Conservation (phyloP, 2,888 invertebrate species). For the Thereva unica region DNA sequence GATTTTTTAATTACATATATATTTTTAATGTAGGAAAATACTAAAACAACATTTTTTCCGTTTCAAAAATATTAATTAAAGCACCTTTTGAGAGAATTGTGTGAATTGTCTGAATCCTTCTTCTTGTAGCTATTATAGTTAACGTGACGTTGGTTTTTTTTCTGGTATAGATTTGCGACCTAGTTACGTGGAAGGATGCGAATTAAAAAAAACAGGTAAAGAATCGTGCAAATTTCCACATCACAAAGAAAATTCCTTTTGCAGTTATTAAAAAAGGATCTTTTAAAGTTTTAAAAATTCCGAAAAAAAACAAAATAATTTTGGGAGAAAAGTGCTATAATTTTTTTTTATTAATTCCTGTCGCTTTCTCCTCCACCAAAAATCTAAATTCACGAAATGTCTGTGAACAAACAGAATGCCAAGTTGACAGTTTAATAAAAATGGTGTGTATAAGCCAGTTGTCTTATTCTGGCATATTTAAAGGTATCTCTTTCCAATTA, state of each 20-base stretch:
- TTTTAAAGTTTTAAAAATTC: not conserved
- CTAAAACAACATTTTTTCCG: too few species aligned
- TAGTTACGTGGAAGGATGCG: conserved; percentile 30
- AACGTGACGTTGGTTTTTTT: conserved; percentile 20
- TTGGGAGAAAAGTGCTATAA: conserved; percentile 12
- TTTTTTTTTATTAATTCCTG: conserved; percentile 11
- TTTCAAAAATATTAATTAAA: too few species aligned
- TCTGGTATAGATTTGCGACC: conserved; percentile 6
- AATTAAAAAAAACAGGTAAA: too few species aligned
- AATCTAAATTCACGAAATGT: not conserved
- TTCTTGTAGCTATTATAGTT: conserved; percentile 7
- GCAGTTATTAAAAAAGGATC: not conserved
- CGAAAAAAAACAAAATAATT: conserved; percentile 3
- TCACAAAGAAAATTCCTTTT: conserved; percentile 24
- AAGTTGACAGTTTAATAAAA: conserved; percentile 39
- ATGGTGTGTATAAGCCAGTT: not conserved
- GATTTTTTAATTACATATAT: not conserved
- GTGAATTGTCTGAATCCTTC: too few species aligned
- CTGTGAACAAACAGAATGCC: conserved; percentile 37
- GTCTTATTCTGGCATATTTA: not conserved
- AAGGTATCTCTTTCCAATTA: not conserved
- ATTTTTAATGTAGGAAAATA: not conserved
- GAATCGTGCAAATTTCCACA: not conserved
- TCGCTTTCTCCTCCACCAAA: too few species aligned
- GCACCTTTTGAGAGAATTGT: too few species aligned